Base-by-base conservation (phyloP, 2,113 vertebrate species). In the Natator depressus region DNA sequence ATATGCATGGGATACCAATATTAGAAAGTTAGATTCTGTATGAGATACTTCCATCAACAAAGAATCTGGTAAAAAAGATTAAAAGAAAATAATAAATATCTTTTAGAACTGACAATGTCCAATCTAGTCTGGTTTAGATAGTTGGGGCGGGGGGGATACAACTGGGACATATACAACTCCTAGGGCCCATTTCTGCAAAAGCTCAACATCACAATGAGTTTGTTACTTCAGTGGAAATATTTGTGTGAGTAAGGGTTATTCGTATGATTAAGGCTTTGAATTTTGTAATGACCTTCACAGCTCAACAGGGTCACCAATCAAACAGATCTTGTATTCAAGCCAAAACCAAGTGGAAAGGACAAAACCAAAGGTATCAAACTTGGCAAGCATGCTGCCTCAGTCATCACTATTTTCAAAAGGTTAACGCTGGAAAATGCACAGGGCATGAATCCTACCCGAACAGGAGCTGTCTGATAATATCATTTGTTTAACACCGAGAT, bases 311-410 rank as follows among this genome's bases (percentile, higher is more conserved):
- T 72, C 90, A 93, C 93, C 7, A 6, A 82, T 81, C 91, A 95
- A 92, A 94, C 85, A 92, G 57, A 1, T 81, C 79, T 84, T 92
- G 90, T 93, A 57, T 38, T 79, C n/a, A 10, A 57, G 96, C 96
- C 96, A 96, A 89, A 88, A 81, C 57, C 89, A 92, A 53, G 38
- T 16, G 24, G 22, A 17, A 38, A 72, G n/a, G n/a, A 38, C 65
- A 72, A 47, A 78, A 78, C 24, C 42, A 27, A 29, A 47, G 42
- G 25, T 78, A 78, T 84, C 79, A 80, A 57, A 0, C 25, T 49
- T 91, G 94, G 92, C 90, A 94, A 80, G 5, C 93, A 20, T 25
- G 69, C 0, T 91, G 79, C 87, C 93, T 79, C 46, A 81, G 94
- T 19, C 89, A 69, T 1, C 62, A 22, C 69, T 1, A 81, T 51